Evolutionary conservation across 23 tunicate species (phyloP).

Genomic region (Trididemnum miniatum): DNA sequence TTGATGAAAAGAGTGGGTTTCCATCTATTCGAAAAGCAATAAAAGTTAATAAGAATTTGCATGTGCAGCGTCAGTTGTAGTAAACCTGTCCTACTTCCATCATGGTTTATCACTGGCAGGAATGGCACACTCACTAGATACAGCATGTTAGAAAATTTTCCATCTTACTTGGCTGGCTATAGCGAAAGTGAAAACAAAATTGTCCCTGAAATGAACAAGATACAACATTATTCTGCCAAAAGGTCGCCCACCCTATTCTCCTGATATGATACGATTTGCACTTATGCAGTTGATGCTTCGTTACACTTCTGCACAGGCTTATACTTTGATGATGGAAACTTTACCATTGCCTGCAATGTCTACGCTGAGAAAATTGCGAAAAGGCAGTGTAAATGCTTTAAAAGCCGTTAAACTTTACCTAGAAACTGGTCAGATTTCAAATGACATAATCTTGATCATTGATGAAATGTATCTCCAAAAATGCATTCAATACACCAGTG

Average conservation of each 20-base stretch:
- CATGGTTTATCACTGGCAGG: constrained; percentile 1
- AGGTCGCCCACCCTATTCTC: neutral
- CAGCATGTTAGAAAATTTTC: constrained; percentile 14
- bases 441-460: neutral
- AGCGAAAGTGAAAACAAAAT: neutral
- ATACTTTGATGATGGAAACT: neutral
- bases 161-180: neutral
- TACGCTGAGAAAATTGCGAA: too few species aligned
- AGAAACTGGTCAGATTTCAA: neutral
- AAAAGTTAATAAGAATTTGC: neutral
- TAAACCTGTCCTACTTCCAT: neutral
- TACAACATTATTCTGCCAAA: neutral
- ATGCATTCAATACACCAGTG: neutral
- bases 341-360: neutral
- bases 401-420: neutral
- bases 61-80: neutral
- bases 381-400: neutral
- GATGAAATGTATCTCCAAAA: constrained; percentile 2
- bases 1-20: neutral
- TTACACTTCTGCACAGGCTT: neutral
- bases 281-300: neutral
- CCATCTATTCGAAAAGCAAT: neutral
- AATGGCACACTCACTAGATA: neutral
- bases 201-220: neutral
- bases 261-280: neutral